phyloP scores from a whole-genome alignment of 2,113 vertebrate genomes.

The Spea bombifrons region DNA sequence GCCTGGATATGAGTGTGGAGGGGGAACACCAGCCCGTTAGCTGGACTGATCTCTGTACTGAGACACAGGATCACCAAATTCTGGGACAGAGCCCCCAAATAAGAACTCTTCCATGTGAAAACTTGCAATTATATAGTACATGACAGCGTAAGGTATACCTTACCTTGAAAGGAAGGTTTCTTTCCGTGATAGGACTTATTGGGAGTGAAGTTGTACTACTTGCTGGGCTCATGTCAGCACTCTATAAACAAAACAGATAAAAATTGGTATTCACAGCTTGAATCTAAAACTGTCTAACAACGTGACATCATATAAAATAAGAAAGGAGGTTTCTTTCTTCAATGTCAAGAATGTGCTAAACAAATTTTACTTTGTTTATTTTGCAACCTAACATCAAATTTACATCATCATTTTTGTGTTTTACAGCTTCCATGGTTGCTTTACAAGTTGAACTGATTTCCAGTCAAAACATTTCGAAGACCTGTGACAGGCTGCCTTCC shows the following conservation, averaged over 20 bases:
- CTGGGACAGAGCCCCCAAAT: too few relatives aligned
- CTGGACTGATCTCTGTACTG: too few relatives aligned
- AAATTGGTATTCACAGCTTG: constrained; percentile 30
- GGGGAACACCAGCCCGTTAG: too few relatives aligned
- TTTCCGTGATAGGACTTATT: constrained; percentile 89
- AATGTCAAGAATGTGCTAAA: neutral
- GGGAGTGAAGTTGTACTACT: constrained; percentile 89
- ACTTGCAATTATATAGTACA: too few relatives aligned
- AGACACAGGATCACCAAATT: too few relatives aligned
- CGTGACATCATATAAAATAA: constrained; percentile 11
- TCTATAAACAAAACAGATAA: constrained; percentile 68
- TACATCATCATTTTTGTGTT: constrained; percentile 10
- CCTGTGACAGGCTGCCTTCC: constrained; percentile 33
- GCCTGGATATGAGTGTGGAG: too few relatives aligned
- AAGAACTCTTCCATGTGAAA: too few relatives aligned
- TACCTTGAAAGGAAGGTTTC: constrained; percentile 88
- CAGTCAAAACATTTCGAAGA: constrained; percentile 21
- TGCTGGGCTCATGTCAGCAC: constrained; percentile 87
- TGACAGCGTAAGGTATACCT: constrained; percentile 23
- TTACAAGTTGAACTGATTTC: constrained; percentile 11
- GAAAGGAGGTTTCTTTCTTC: constrained; percentile 44
- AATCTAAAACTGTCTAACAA: constrained; percentile 41
- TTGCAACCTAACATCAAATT: neutral
- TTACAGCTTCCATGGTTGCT: constrained; percentile 10
- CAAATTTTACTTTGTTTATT: neutral